Base-by-base conservation (phyloP, 2,797 vertebrate species). In the Siniperca scherzeri region DNA sequence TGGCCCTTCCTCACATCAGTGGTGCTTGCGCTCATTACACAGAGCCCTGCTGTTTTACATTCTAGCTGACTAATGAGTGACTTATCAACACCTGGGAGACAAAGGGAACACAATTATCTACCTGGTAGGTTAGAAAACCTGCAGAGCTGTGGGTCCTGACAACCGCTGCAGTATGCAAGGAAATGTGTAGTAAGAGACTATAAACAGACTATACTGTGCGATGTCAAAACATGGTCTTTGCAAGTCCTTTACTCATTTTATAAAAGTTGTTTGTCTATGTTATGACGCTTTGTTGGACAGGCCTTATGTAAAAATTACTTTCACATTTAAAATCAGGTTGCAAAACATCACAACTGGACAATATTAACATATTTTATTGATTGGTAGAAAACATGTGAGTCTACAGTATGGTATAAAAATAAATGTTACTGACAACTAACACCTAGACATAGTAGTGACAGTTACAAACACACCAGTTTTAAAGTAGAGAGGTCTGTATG, bases 371-470 rank as follows among this genome's bases (percentile, higher is more conserved):
- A 19, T 66, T 75, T 62, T 53, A 52, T 89, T 92, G 76, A 84
- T 76, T 91, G 27, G 12, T 88, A 80, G 33, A 87, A 89, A 88
- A 84, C n/a, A 38, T 36, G 6, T 30, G 16, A 65, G 42, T 80
- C 21, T 46, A 77, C 60, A 64, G 36, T 42, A 66, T 0, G 72
- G 70, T 90, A 90, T 30, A 84, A 77, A 77, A 82, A 82, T 56
- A 80, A 74, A 83, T 55, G 56, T 22, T 83, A 81, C 11, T 21
- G 56, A 81, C 74, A 80, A 56, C 82, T 78, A 83, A 70, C 19
- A 83, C 4, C 2, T 74, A 80, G 4, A 81, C 19, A 74, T 2
- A 77, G 19, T 46, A 46, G 5, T 42, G 27, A 76, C 13, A 70
- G 66, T 44, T 66, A 79, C 27, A 81, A 70, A 71, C 17, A 60